Base-by-base conservation (phyloP, 2,888 invertebrate species). In the Leucozona laternaria region DNA sequence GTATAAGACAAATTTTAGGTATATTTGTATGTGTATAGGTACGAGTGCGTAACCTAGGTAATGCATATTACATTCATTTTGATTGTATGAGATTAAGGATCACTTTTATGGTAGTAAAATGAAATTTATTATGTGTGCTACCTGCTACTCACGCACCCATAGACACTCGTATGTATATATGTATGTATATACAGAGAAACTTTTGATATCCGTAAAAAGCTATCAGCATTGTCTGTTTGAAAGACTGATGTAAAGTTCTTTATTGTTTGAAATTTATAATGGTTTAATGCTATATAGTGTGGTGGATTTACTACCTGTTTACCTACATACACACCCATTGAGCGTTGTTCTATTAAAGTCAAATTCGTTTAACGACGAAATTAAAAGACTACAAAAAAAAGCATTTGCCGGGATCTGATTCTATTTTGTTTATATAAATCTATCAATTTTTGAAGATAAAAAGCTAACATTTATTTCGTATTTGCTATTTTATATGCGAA, bases 161-260 rank as follows among this genome's bases (percentile, higher is more conserved):
- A n/a, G n/a, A n/a, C n/a, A n/a, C n/a, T n/a, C n/a, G n/a, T n/a
- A n/a, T n/a, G n/a, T n/a, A n/a, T n/a, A n/a, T n/a, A n/a, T n/a
- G n/a, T n/a, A n/a, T n/a, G n/a, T n/a, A n/a, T n/a, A n/a, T n/a
- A 20, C 11, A 11, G 11, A 45, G n/a, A 17, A 28, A 31, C 28
- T 60, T 22, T 25, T 43, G 0, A 43, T n/a, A 43, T 43, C 5
- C 11, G 28, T 43, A 45, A 45, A 17, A 43, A 25, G 15, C 22
- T 25, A 64, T 1, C 1, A 58, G 10, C 11, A 45, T 28, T n/a
- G 17, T 45, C 25, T 64, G 22, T 22, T 60, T 20, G 20, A 22
- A 43, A 64, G n/a, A n/a, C 28, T 45, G n/a, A n/a, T n/a, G 45
- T 64, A 43, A 64, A 64, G 11, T 43, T 6, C 43, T 64, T 64